Conservation (phyloP, 2,888 invertebrate species). For the Heliconius hortense region DNA sequence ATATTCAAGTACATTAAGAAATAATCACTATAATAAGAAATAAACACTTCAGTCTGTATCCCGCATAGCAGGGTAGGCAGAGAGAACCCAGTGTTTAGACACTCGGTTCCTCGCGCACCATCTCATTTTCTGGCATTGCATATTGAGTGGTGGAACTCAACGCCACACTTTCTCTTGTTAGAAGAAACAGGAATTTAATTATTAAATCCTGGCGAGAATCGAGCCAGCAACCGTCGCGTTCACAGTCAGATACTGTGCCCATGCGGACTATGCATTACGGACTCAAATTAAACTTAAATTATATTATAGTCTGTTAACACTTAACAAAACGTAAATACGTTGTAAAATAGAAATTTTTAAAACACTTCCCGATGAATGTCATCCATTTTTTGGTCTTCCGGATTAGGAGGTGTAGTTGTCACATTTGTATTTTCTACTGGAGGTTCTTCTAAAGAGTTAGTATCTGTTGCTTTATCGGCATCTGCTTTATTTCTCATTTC, state of each 20-base stretch:
- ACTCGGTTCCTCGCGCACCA: too few relatives aligned
- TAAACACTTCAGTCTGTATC: too few relatives aligned
- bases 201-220: background rate
- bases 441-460: background rate
- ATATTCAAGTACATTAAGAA: too few relatives aligned
- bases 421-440: background rate
- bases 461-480: background rate
- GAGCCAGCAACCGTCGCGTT: background rate
- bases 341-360: background rate
- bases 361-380: background rate
- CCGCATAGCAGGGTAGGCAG: too few relatives aligned
- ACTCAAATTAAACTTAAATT: too few relatives aligned
- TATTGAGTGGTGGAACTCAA: background rate
- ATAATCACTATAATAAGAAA: too few relatives aligned
- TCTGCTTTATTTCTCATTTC: background rate
- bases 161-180: background rate
- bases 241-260: background rate
- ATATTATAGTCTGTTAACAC: background rate
- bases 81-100: too few relatives aligned
- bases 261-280: background rate
- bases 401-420: too few relatives aligned
- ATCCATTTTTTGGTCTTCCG: too few relatives aligned
- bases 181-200: background rate
- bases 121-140: background rate
- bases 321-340: background rate